Evolutionary conservation across 92 coral and sea anemone genomes (phyloP), one percentile per base, ranked within the genome.

Genomic region (Parazoanthus swiftii): DNA sequence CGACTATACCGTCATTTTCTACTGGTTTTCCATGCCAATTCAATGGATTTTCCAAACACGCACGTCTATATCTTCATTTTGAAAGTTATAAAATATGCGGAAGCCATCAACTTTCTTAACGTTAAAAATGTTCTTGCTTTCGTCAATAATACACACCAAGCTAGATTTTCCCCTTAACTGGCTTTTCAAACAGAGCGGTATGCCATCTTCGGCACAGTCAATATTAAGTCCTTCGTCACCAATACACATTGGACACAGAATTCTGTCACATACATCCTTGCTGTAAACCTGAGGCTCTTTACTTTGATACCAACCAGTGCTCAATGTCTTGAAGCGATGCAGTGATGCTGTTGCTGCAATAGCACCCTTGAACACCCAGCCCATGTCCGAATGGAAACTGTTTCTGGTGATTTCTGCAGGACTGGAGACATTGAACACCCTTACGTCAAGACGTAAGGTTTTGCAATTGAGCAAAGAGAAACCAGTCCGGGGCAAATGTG

Each of bases 201-300:
- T 77, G 86, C 90, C 91, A 74, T 87, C 90, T 13, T 79, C 78
- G 35, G 93, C 91, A 71, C 75, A 78, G 65, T 84, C 76, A 58
- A 91, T 86, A 58, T 90, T 88, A 87, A 88, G 89, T 39, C 94
- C 94, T 82, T 91, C 91, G 78, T 91, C 86, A 59, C 92, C 48
- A 89, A 1, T 81, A 50, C 76, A 66, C 89, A 79, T 79, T 72
- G 94, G 88, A 50, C 94, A 91, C 18, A 91, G 70, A 65, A 91
- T 75, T 16, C 91, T 80, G 39, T 91, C 89, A 65, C 93, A 88
- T 26, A 88, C 65, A 86, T 90, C 88, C 88, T 81, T 90, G 78
- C 88, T 90, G 84, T 91, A 88, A 42, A 74, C 89, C n/a, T n/a
- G n/a, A n/a, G n/a, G n/a, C n/a, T 38, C 42, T 50, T 42, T 26